Evolutionary conservation across 1,140 invertebrate species (phyloP).

Genomic region (Schlechtendalia chinensis): DNA sequence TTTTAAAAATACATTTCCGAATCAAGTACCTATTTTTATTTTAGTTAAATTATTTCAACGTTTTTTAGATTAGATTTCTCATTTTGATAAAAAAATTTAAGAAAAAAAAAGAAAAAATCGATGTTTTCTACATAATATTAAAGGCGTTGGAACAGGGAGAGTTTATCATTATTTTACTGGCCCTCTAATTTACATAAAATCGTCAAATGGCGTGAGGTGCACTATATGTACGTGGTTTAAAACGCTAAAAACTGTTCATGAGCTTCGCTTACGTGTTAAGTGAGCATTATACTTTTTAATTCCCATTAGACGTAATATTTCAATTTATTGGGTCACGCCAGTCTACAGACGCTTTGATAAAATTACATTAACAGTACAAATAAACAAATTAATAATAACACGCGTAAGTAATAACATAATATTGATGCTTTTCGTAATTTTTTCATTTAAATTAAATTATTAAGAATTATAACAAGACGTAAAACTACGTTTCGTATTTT

Average conservation of each 20-base stretch:
- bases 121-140: neutral
- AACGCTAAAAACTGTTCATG: conserved; percentile 1
- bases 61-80: neutral
- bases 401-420: conserved; percentile 2
- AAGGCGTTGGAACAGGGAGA: neutral
- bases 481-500: no score
- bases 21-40: neutral
- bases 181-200: conserved; percentile 40
- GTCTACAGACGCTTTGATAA: neutral
- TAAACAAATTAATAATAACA: conserved; percentile 21
- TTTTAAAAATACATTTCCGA: neutral
- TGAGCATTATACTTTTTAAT: conserved; percentile 39
- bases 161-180: conserved; percentile 1
- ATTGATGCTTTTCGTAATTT: neutral
- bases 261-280: conserved; percentile 28
- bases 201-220: conserved; percentile 32
- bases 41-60: neutral
- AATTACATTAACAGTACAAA: conserved; percentile 30
- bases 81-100: neutral
- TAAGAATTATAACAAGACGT: neutral
- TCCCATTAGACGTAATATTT: conserved; percentile 36
- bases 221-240: conserved; percentile 1
- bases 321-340: conserved; percentile 46
- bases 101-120: conserved; percentile 7
- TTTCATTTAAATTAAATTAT: neutral